These are phyloP conservation scores for Aricia artaxerxes DNA, from an alignment of 2,888 invertebrate species.

Conservation along the genomic window DNA sequence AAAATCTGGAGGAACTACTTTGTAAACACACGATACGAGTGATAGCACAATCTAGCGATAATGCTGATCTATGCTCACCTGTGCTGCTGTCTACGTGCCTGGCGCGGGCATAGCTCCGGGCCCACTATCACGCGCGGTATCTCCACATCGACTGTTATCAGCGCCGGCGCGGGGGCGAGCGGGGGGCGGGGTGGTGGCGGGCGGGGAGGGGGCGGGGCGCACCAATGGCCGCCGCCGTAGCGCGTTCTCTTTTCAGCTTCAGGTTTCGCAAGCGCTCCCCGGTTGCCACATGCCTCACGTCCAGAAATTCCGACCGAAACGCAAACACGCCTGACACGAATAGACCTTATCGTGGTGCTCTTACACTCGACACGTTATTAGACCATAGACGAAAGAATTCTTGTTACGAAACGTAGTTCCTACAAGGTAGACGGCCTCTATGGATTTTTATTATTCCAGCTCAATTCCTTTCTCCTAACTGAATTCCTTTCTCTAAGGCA, in stretches of 20 bases:
- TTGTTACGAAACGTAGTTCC: background rate
- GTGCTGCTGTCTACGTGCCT: slow-evolving; percentile 32
- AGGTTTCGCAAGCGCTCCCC: slow-evolving; percentile 37
- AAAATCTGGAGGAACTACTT: background rate
- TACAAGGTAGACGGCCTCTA: background rate
- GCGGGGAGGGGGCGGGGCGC: slow-evolving; percentile 28
- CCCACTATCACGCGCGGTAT: slow-evolving; percentile 48
- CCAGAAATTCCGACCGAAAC: background rate
- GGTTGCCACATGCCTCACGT: slow-evolving; percentile 34
- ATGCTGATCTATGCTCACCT: background rate
- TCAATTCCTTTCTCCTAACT: background rate
- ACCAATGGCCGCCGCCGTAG: slow-evolving; percentile 36
- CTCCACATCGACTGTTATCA: slow-evolving; percentile 45
- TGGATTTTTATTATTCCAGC: background rate
- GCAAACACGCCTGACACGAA: background rate
- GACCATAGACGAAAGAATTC: background rate
- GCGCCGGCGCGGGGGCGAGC: slow-evolving; percentile 35
- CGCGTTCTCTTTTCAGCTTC: slow-evolving; percentile 44
- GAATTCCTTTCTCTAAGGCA: background rate
- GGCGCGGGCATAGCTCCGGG: slow-evolving; percentile 43
- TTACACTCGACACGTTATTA: background rate
- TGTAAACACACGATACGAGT: slow-evolving; percentile 1
- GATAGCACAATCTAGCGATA: slow-evolving; percentile 35
- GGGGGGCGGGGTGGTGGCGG: slow-evolving; percentile 38
- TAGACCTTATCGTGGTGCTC: slow-evolving; percentile 7